Base-by-base conservation (phyloP, 2,113 vertebrate species). In the Caretta caretta region DNA sequence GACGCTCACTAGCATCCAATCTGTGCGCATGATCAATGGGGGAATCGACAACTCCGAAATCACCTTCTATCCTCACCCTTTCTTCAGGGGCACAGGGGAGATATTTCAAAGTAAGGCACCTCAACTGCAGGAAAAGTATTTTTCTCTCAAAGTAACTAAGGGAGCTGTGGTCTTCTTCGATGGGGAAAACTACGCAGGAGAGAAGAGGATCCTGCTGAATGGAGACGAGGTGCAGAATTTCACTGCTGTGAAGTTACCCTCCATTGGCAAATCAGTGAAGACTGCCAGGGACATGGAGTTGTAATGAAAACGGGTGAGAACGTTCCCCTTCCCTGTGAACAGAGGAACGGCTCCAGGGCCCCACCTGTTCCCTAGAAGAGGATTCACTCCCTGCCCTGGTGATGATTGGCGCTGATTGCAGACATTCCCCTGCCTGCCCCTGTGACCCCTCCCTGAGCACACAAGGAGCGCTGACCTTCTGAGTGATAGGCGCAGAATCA, bases 271-370 rank as follows among this genome's bases (percentile, higher is more conserved):
- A 3, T 65, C 62, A 19, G 2, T 65, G 62, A 35, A 10, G 16
- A 17, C 7, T n/a, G 31, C 16, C 16, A 2, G 1, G 16, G 3
- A 17, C 1, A 9, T 1, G 11, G 0, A 1, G 6, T 2, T 17
- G 2, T 1, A n/a, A n/a, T 65, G 31, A 35, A 31, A n/a, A 31
- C 4, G 8, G 31, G 29, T 16, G 29, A 62, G 29, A 59, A 5
- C 59, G 1, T 62, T 35, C 31, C 59, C 0, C 29, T 35, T 17
- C 16, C 31, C 14, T n/a, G 62, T 3, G 0, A 13, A 13, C 35
- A 65, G 35, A 19, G 31, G 31, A 14, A 65, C 2, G 14, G 6
- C 16, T 16, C 62, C 31, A 19, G 62, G 29, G 3, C 29, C 38
- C 38, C 38, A 38, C 38, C 38, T 38, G 38, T 38, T 38, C 38